Evolutionary conservation across 1,140 invertebrate genomes (phyloP).

Genomic region (Drosophila simulans): DNA sequence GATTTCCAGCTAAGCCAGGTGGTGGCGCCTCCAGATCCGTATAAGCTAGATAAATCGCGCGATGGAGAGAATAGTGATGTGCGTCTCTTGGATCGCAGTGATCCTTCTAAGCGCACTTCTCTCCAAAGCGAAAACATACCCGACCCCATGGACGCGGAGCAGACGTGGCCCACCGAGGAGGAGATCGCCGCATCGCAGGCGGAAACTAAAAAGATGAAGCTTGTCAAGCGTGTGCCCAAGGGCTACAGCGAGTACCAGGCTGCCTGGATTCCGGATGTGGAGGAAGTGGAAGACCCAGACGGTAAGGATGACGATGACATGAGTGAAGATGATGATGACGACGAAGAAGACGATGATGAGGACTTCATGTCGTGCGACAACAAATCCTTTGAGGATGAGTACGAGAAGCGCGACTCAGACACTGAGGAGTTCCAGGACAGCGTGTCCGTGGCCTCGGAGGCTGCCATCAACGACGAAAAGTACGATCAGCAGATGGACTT

Average conservation of each 20-base stretch:
- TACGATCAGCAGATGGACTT: conserved; percentile 90
- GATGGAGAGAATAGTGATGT: conserved; percentile 71
- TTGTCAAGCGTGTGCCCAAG: conserved; percentile 94
- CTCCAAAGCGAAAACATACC: conserved; percentile 92
- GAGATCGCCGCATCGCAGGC: conserved; percentile 91
- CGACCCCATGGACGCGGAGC: conserved; percentile 97
- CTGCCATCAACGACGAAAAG: conserved; percentile 87
- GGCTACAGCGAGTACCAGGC: conserved; percentile 97
- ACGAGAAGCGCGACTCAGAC: conserved; percentile 85
- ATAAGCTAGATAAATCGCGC: conserved; percentile 87
- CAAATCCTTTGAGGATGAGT: conserved; percentile 87
- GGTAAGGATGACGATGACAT: conserved; percentile 84
- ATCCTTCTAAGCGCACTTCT: conserved; percentile 90
- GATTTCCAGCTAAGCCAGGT: conserved; percentile 96
- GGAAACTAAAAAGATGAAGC: conserved; percentile 87
- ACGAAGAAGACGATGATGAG: conserved; percentile 69
- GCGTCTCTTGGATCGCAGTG: conserved; percentile 87
- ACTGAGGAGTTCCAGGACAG: conserved; percentile 89
- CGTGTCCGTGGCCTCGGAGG: conserved; percentile 88
- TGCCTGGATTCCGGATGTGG: conserved; percentile 95
- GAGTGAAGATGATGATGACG: conserved; percentile 75
- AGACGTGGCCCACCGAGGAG: conserved; percentile 97
- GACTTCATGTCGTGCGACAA: conserved; percentile 88
- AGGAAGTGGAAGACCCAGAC: conserved; percentile 87
- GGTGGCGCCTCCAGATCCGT: conserved; percentile 90